Evolutionary conservation across 2,797 vertebrate genomes (phyloP), one percentile per base, ranked within the genome.

Genomic region (Thaleichthys pacificus): DNA sequence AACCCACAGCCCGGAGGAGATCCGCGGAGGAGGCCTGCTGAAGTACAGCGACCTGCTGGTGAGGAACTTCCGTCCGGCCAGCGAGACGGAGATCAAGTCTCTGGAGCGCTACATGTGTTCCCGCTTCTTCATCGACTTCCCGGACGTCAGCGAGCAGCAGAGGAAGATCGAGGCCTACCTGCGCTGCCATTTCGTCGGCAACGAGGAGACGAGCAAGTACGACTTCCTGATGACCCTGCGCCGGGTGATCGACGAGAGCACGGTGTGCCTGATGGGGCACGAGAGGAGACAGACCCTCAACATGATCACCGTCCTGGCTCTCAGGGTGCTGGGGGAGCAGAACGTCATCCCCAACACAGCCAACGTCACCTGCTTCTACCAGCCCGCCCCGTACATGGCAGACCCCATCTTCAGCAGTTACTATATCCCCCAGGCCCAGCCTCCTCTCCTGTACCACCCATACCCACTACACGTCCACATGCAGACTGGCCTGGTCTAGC

Each of bases 51-150:
- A 99, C 82, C 92, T 99, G 69, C 89, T 99, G 77, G 97, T 99
- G 68, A 94, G 93, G 69, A 95, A 97, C 85, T 99, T 98, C 83
- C 93, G 94, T 69, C 95, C 98, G 0, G 94, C 93, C 4, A 93
- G 95, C 1, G 92, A 97, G 85, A 90, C 89, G 0, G 94, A 98
- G 90, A 98, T 99, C 79, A 99, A 98, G 86, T 95, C 89, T 4
- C 78, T 97, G 74, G 97, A 99, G 82, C 94, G 97, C 9, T 99
- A 99, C 85, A 99, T 99, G 98, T 99, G 98, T 89, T 99, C 98
- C 42, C 94, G 97, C 51, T 99, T 99, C 91, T 99, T 99, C 88
- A 99, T 99, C 28, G 98, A 99, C 91, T 99, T 99, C 76, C 95
- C 97, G 0, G 95, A 98, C 7, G 93, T 99, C 26, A 85, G 87